phyloP scores from a whole-genome alignment of 2,888 invertebrate genomes.

The Notodromas monacha region DNA sequence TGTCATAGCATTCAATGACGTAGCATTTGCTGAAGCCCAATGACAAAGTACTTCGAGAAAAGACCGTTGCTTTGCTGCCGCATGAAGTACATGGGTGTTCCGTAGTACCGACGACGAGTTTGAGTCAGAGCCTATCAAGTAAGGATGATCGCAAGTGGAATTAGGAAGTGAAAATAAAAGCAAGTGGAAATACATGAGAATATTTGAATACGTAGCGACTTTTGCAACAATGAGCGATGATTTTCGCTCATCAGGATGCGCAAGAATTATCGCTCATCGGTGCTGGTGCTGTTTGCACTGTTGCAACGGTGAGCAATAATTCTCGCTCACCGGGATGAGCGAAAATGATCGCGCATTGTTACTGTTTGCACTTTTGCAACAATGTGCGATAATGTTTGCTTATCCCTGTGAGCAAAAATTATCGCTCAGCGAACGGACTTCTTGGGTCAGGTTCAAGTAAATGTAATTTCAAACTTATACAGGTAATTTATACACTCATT shows the following conservation, averaged over 20 bases:
- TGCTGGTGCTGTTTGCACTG: constrained; percentile 1
- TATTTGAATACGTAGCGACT: constrained; percentile 4
- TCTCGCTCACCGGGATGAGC: not conserved
- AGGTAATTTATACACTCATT: constrained; percentile 4
- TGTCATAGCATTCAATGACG: constrained; percentile 4
- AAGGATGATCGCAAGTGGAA: constrained; percentile 4
- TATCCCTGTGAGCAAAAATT: constrained; percentile 1
- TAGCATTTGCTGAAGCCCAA: constrained; percentile 4
- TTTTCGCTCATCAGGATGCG: constrained; percentile 1
- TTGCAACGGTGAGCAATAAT: constrained; percentile 2
- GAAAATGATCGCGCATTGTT: not conserved
- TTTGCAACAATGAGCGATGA: constrained; percentile 4
- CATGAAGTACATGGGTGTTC: constrained; percentile 4
- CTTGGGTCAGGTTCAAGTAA: constrained; percentile 4
- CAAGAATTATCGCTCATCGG: constrained; percentile 1
- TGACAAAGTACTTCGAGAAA: constrained; percentile 4
- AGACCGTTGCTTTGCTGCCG: constrained; percentile 4
- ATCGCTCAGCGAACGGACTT: constrained; percentile 1
- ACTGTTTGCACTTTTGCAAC: constrained; percentile 2
- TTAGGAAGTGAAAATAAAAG: constrained; percentile 4
- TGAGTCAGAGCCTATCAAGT: constrained; percentile 4
- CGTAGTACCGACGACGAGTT: constrained; percentile 4
- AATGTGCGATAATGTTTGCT: constrained; percentile 1
- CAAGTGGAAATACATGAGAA: constrained; percentile 4
- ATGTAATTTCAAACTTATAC: constrained; percentile 4